Percentiles rank a stretch among this genome's conserved stretches.
These are phyloP conservation scores for Craterocephalus amniculus DNA, from an alignment of 2,797 vertebrate genomes.

Conservation along the genomic window DNA sequence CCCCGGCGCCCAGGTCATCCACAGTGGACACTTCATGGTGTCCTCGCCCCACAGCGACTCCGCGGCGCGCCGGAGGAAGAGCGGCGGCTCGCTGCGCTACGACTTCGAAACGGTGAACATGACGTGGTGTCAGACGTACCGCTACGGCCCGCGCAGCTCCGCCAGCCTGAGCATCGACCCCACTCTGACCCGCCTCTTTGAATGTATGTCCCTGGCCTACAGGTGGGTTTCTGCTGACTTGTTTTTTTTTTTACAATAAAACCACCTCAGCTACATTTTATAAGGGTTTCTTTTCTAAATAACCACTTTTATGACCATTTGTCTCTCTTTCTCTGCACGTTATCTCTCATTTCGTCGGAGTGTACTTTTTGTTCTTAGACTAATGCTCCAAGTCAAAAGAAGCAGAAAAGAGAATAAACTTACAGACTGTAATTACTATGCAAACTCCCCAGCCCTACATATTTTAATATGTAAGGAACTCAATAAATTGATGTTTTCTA, in stretches of 20 bases:
- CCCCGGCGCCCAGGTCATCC: conserved; percentile 89
- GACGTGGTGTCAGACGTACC: conserved; percentile 83
- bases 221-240: conserved; percentile 84
- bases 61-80: conserved; percentile 77
- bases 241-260: too few relatives aligned
- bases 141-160: conserved; percentile 84
- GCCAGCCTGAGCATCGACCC: conserved; percentile 91
- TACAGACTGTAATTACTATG: too few relatives aligned
- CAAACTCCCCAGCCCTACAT: too few relatives aligned
- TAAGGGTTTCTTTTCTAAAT: too few relatives aligned
- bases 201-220: conserved; percentile 99
- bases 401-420: not conserved
- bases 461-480: not conserved
- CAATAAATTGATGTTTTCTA: not conserved
- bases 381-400: not conserved
- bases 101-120: conserved; percentile 84
- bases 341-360: too few relatives aligned
- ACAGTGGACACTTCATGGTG: conserved; percentile 99
- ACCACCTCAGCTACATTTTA: not conserved
- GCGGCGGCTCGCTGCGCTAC: conserved; percentile 63
- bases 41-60: conserved; percentile 94
- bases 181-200: conserved; percentile 93
- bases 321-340: too few relatives aligned
- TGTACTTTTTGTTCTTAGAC: too few relatives aligned
- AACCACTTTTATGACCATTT: too few relatives aligned